These are phyloP conservation scores for Myiagra hebetior DNA, from an alignment of 2,113 vertebrate genomes.

Conservation along the genomic window DNA sequence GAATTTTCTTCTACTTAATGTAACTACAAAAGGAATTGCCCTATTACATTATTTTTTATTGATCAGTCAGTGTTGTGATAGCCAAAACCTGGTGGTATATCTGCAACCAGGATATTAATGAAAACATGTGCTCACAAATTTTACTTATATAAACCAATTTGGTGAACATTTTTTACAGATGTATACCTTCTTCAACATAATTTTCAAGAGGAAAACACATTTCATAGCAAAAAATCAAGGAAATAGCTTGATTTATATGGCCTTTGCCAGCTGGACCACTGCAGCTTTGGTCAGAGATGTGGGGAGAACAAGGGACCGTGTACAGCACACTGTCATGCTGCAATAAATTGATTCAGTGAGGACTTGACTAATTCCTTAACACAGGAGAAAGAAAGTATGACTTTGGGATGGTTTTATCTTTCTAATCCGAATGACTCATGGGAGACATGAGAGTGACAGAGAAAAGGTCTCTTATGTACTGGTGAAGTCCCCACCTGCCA, in stretches of 20 bases:
- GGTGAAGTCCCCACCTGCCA: background rate
- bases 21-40: slow-evolving; percentile 31
- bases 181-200: background rate
- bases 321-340: fast-evolving
- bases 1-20: slow-evolving; percentile 46
- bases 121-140: background rate
- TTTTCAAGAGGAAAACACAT: background rate
- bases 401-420: background rate
- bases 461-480: background rate
- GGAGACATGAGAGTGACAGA: background rate
- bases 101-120: background rate
- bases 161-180: background rate
- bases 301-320: background rate
- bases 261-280: background rate
- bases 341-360: background rate
- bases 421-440: background rate
- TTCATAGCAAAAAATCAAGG: background rate
- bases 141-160: background rate
- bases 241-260: background rate
- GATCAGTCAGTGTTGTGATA: background rate
- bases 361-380: background rate
- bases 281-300: no score
- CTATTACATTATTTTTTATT: slow-evolving; percentile 54
- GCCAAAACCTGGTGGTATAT: background rate
- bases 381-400: background rate